Conservation (phyloP, 1,140 invertebrate species). For the Charaxes varanes region DNA sequence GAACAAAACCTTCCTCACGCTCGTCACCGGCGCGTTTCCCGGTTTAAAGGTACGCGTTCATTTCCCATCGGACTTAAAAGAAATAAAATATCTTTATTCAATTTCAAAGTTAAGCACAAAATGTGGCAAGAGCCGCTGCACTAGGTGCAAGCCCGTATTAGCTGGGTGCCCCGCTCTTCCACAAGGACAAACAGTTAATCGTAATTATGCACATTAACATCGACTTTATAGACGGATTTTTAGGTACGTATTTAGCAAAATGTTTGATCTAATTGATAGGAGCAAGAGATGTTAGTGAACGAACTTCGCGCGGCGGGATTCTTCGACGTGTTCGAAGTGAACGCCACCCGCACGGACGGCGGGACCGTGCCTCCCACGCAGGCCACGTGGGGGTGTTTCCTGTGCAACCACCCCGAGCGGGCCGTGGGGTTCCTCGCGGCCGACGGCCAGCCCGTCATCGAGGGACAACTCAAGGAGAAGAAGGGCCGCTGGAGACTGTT, state of each 20-base stretch:
- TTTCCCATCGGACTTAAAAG: too few relatives aligned
- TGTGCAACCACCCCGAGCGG: constrained; percentile 93
- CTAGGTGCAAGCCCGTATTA: too few relatives aligned
- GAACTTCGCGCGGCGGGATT: constrained; percentile 91
- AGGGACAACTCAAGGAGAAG: constrained; percentile 96
- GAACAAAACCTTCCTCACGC: constrained; percentile 90
- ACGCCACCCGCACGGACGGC: constrained; percentile 61
- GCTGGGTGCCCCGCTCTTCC: too few relatives aligned
- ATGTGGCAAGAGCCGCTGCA: too few relatives aligned
- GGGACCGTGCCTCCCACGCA: constrained; percentile 42
- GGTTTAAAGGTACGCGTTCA: constrained; percentile 84
- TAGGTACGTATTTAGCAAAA: too few relatives aligned
- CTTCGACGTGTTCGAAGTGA: constrained; percentile 93
- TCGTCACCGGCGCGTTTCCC: constrained; percentile 95
- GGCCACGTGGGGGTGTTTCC: constrained; percentile 88
- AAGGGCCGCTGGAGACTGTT: constrained; percentile 94
- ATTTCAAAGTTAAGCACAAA: too few relatives aligned
- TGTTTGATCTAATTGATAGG: too few relatives aligned
- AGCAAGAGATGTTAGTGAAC: constrained; percentile 88
- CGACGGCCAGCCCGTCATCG: constrained; percentile 84
- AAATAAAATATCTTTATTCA: too few relatives aligned
- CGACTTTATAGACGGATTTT: too few relatives aligned
- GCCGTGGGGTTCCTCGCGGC: constrained; percentile 86
- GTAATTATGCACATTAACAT: too few relatives aligned
- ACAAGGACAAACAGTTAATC: too few relatives aligned